Evolutionary conservation across 2,797 vertebrate species (phyloP).

Genomic region (Sebastes nivosus): DNA sequence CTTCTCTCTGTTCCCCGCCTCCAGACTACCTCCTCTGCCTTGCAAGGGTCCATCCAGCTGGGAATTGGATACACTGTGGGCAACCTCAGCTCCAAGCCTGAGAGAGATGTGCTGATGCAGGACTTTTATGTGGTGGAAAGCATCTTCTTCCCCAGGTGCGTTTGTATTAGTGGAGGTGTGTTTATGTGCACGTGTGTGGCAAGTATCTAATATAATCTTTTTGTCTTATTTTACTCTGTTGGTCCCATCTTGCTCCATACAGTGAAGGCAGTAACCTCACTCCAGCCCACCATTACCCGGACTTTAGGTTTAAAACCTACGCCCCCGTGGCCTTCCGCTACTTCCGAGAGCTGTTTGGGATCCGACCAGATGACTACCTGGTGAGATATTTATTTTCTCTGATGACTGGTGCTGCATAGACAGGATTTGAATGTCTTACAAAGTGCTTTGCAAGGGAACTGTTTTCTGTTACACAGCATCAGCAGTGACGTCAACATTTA

Average conservation of each 20-base stretch:
- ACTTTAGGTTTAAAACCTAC: slow-evolving; percentile 98
- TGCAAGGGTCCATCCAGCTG: slow-evolving; percentile 96
- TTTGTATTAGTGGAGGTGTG: neutral
- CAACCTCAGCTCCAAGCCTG: slow-evolving; percentile 97
- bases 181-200: neutral
- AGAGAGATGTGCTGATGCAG: slow-evolving; percentile 97
- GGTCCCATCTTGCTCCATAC: neutral
- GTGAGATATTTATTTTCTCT: slow-evolving; percentile 71
- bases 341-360: slow-evolving; percentile 97
- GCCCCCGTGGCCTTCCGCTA: slow-evolving; percentile 97
- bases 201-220: slow-evolving; percentile 21
- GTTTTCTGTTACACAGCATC: neutral
- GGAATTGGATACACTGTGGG: slow-evolving; percentile 98
- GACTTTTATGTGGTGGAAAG: slow-evolving; percentile 98
- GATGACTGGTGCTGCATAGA: neutral
- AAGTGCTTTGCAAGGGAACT: neutral
- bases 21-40: slow-evolving; percentile 96
- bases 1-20: slow-evolving; percentile 24
- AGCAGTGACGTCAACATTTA: neutral
- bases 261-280: slow-evolving; percentile 98
- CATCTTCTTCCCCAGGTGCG: slow-evolving; percentile 96
- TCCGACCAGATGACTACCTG: slow-evolving; percentile 97
- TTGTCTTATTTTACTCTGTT: neutral
- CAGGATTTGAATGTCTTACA: neutral
- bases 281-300: slow-evolving; percentile 94